A percentile compares a stretch with the other conserved stretches of the same genome.
These are phyloP conservation scores for Neoniphon sammara DNA, from an alignment of 2,797 vertebrate species.

Conservation along the genomic window DNA sequence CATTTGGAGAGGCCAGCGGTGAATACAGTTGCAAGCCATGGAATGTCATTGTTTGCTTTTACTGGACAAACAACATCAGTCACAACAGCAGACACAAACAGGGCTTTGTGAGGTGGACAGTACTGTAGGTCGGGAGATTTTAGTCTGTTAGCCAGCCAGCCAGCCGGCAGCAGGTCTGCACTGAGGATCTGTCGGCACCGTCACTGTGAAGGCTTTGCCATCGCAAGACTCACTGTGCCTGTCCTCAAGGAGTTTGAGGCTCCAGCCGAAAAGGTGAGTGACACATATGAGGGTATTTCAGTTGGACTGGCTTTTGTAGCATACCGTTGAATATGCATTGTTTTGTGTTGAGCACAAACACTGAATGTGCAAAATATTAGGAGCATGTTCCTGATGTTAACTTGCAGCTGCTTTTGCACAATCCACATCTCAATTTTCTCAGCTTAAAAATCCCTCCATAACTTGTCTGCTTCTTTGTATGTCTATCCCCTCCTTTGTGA, in stretches of 20 bases:
- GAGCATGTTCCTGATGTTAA: neutral
- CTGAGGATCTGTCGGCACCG: conserved; percentile 46
- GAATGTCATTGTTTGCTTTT: conserved; percentile 84
- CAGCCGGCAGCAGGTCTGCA: conserved; percentile 44
- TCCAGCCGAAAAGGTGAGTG: conserved; percentile 70
- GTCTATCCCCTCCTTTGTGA: neutral
- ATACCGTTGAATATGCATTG: neutral
- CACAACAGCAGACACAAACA: conserved; percentile 74
- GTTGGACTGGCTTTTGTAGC: neutral
- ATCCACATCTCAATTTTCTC: too few species aligned
- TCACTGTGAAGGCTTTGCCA: conserved; percentile 40
- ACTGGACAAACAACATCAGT: conserved; percentile 73
- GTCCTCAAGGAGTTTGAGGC: conserved; percentile 32
- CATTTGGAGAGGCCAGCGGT: conserved; percentile 68
- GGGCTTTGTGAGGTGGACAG: conserved; percentile 68
- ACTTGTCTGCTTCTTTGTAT: neutral
- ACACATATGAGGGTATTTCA: too few species aligned
- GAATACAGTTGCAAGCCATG: conserved; percentile 84
- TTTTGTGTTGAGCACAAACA: neutral
- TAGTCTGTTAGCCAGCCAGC: conserved; percentile 41
- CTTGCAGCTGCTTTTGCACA: too few species aligned
- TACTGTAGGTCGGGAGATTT: conserved; percentile 41
- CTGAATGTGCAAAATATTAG: neutral
- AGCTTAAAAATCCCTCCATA: too few species aligned
- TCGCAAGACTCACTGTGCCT: conserved; percentile 39